A percentile compares a stretch with the other conserved stretches of the same genome.
These are phyloP conservation scores for Petaurus breviceps DNA, from an alignment of 2,113 vertebrate species.

Conservation along the genomic window DNA sequence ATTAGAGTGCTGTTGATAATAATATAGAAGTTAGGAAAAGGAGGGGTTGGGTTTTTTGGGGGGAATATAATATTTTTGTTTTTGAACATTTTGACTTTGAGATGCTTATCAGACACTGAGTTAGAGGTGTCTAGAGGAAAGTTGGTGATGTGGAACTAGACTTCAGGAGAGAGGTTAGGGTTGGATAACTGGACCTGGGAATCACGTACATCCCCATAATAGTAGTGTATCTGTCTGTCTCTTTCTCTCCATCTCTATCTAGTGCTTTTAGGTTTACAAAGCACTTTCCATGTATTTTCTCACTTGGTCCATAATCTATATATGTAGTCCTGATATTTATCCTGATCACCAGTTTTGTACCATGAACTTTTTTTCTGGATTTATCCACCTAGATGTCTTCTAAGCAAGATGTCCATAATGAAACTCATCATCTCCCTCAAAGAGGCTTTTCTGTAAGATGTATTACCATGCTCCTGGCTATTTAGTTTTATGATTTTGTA, in stretches of 20 bases:
- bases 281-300: neutral
- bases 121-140: neutral
- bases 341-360: neutral
- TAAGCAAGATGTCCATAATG: neutral
- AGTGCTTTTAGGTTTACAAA: neutral
- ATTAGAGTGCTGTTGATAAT: neutral
- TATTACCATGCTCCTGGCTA: neutral
- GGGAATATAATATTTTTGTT: neutral
- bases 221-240: neutral
- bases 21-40: neutral
- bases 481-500: neutral
- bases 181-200: neutral
- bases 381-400: neutral
- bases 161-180: neutral
- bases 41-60: neutral
- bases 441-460: neutral
- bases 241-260: neutral
- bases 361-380: neutral
- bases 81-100: neutral
- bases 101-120: neutral
- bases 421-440: neutral
- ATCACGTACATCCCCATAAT: neutral
- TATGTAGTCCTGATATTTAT: neutral
- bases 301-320: neutral
- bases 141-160: neutral